Evolutionary conservation across 2,888 invertebrate species (phyloP).

Genomic region (Philopedon plagiatum): DNA sequence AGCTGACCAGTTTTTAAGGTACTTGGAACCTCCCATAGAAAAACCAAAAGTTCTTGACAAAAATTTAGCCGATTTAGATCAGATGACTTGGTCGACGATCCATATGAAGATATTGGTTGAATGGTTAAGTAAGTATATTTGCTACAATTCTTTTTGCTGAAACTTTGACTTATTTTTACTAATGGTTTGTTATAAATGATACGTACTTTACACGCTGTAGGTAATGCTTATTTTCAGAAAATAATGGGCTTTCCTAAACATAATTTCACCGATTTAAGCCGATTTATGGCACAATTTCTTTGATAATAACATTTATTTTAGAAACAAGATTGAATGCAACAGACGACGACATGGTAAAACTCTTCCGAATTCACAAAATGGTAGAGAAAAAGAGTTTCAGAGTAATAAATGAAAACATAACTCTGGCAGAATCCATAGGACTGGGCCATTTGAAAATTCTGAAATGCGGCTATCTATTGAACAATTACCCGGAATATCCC

Average conservation of each 20-base stretch:
- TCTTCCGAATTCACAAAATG: constrained; percentile 64
- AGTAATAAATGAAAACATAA: constrained; percentile 72
- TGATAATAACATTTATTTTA: constrained; percentile 56
- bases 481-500: constrained; percentile 74
- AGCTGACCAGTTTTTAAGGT: constrained; percentile 62
- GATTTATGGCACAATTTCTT: too few species aligned
- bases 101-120: constrained; percentile 58
- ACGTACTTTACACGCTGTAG: too few species aligned
- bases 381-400: constrained; percentile 69
- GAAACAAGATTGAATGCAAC: constrained; percentile 66
- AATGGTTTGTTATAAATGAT: too few species aligned
- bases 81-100: constrained; percentile 59
- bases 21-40: constrained; percentile 57
- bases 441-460: constrained; percentile 71
- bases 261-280: too few species aligned
- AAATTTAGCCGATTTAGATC: constrained; percentile 49
- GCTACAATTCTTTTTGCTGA: too few species aligned
- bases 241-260: too few species aligned
- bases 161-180: too few species aligned
- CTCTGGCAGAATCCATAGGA: constrained; percentile 73
- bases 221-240: too few species aligned
- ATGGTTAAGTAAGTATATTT: constrained; percentile 61
- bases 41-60: constrained; percentile 51
- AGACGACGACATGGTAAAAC: constrained; percentile 62
- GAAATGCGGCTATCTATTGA: constrained; percentile 74